Evolutionary conservation across 2,797 vertebrate genomes (phyloP), one percentile per base, ranked within the genome.

Genomic region (Vipera ursinii): DNA sequence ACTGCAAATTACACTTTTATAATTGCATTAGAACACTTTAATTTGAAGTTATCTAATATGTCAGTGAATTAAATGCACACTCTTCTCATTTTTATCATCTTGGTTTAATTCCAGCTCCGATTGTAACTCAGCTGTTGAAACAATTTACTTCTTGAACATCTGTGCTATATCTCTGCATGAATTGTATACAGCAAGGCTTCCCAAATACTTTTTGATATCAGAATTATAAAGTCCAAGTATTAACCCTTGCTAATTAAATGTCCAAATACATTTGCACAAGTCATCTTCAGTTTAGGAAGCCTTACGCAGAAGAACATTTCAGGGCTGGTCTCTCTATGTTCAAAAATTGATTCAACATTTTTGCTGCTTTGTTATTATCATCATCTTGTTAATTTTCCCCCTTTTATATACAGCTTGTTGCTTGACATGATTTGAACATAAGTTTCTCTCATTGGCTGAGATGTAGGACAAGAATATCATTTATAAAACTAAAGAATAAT

Each of bases 81-180:
- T 89, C 88, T 51, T 69, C 65, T 82, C 24, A 32, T 53, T 61
- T 88, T 44, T 69, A 57, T 78, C 51, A 15, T 86, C 32, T 56
- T 92, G 88, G 26, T 85, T 69, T 44, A 6, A 55, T 38, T 69
- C 88, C 88, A 89, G 59, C 56, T 78, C 57, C 32, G 44, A 17
- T n/a, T 87, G 32, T 86, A 53, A 61, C 69, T 85, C 73, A 12
- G 78, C 32, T 86, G 13, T 60, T 86, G 26, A 92, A 44, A 85
- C 48, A 89, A 85, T 89, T 15, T 82, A 17, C 7, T 61, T 82
- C 87, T 92, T 89, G 56, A 92, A 89, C 59, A 89, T 92, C 88
- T 87, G 88, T 69, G 38, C 3, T 69, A 12, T 28, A 32, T 13
- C 20, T 44, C 73, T 92, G 7, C 0, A 1, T 85, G 56, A 78